A percentile compares a stretch with the other conserved stretches of the same genome.
phyloP scores from a whole-genome alignment of 2,888 invertebrate species.

The Agrotis clavis region DNA sequence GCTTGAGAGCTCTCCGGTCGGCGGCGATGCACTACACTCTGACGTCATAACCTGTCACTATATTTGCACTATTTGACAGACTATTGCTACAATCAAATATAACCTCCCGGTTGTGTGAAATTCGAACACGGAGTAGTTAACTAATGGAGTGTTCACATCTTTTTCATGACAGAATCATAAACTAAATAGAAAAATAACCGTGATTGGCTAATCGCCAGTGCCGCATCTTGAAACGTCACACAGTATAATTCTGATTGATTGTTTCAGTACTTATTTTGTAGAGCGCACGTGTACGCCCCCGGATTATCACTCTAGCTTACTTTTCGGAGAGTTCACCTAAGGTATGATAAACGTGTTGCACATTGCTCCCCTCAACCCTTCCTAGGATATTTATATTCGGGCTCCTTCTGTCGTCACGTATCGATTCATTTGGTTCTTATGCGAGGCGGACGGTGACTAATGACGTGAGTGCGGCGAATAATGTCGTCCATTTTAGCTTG shows the following conservation, averaged over 20 bases:
- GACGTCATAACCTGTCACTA: constrained; percentile 52
- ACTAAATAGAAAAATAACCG: constrained; percentile 34
- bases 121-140: constrained; percentile 8
- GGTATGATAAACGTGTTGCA: constrained; percentile 60
- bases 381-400: constrained; percentile 56
- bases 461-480: constrained; percentile 63
- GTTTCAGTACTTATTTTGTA: constrained; percentile 28
- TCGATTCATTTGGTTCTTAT: constrained; percentile 67
- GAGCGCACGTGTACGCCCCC: constrained; percentile 44
- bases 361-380: constrained; percentile 54
- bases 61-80: constrained; percentile 53
- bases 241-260: constrained; percentile 54
- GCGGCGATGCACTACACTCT: constrained; percentile 48
- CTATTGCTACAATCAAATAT: constrained; percentile 44
- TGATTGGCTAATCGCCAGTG: constrained; percentile 33
- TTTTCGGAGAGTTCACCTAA: constrained; percentile 20
- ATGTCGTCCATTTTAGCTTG: constrained; percentile 55
- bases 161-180: constrained; percentile 18
- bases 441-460: constrained; percentile 65
- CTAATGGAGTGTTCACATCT: neutral
- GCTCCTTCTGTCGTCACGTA: constrained; percentile 62
- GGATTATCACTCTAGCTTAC: constrained; percentile 24
- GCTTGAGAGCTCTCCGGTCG: constrained; percentile 37
- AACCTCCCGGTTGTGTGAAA: constrained; percentile 14
- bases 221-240: constrained; percentile 17